Conservation (phyloP, 2,113 vertebrate species). For the Pipra filicauda region DNA sequence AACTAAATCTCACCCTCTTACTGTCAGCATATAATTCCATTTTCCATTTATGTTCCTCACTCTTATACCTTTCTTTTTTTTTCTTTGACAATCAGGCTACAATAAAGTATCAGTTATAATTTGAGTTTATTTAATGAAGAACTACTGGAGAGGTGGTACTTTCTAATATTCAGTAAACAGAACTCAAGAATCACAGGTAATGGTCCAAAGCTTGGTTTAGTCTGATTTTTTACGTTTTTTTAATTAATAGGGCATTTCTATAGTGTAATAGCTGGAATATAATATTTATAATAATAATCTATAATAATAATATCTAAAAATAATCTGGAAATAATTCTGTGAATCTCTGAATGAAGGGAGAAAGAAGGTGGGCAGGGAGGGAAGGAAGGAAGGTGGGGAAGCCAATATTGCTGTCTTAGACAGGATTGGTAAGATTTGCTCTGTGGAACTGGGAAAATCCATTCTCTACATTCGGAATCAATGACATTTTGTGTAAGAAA, state of each 20-base stretch:
- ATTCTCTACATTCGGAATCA: not conserved
- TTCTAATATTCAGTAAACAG: not conserved
- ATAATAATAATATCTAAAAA: no score
- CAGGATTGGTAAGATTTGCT: not conserved
- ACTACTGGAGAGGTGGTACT: not conserved
- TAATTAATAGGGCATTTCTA: not conserved
- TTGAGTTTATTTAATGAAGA: not conserved
- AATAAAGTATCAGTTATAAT: not conserved
- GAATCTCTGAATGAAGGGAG: not conserved
- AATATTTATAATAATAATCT: no score
- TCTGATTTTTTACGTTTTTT: not conserved
- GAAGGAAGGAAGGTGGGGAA: not conserved
- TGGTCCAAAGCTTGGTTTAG: not conserved
- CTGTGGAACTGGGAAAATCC: not conserved
- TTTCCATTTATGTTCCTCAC: not conserved
- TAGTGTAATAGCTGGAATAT: not conserved
- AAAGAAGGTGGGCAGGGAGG: not conserved
- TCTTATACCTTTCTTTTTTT: not conserved
- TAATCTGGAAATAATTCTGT: not conserved
- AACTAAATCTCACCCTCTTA: not conserved
- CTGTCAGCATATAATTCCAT: not conserved
- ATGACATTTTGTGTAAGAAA: not conserved
- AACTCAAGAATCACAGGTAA: not conserved
- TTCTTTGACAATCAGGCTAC: not conserved
- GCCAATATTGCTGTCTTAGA: not conserved